Base-by-base conservation (phyloP, 1,140 invertebrate species). In the Atopsyche davidsoni region DNA sequence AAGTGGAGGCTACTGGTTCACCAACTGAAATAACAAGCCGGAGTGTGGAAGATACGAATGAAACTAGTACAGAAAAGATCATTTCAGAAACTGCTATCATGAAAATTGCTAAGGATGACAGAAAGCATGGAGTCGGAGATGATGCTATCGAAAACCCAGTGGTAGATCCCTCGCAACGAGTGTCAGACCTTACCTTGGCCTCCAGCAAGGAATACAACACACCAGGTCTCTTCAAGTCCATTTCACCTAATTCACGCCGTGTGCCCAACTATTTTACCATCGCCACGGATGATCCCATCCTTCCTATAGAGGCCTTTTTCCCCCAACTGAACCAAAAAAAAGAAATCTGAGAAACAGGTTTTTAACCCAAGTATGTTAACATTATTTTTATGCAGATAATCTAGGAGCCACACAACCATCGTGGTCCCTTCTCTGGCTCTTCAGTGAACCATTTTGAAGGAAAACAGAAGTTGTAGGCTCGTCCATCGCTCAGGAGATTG, bases 291-390 rank as follows among this genome's bases (percentile, higher is more conserved):
- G 78, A 80, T 58, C 78, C 78, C 0, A 79, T 79, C 18, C 64
- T 80, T 31, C 78, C 78, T 0, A 79, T 80, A 47, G 76, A 79
- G 60, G 77, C 78, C 3, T 79, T 80, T 60, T 80, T 80, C 57
- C 75, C 78, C 16, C 76, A 79, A 60, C 62, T 80, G 35, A 79
- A 78, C 55, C 70, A 72, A 64, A 75, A 72, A 62, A 74, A 72
- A 65, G 72, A 75, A 62, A n/a, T n/a, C n/a, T n/a, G n/a, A n/a
- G n/a, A n/a, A n/a, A n/a, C n/a, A n/a, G n/a, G n/a, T n/a, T n/a
- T n/a, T n/a, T n/a, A n/a, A n/a, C n/a, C n/a, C n/a, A n/a, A n/a
- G n/a, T n/a, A n/a, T n/a, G n/a, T n/a, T n/a, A n/a, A n/a, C n/a
- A n/a, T n/a, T n/a, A n/a, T n/a, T n/a, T n/a, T n/a, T n/a, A n/a